Percentiles rank a stretch among this genome's conserved stretches.
phyloP scores from a whole-genome alignment of 2,113 vertebrate genomes.

The Elaphurus davidianus region DNA sequence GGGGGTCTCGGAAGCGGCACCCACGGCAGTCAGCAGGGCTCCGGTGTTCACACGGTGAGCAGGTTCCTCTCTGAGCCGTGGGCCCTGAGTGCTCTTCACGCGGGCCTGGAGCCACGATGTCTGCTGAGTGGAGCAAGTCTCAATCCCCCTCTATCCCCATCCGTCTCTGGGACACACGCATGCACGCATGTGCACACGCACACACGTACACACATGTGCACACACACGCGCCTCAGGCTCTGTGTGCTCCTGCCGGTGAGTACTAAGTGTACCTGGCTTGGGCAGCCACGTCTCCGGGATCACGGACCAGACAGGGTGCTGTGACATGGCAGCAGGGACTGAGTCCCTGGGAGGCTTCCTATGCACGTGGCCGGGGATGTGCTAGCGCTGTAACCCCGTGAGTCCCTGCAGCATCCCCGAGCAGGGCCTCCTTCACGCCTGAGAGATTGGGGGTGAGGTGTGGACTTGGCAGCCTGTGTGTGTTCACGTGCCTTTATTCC shows the following conservation, averaged over 20 bases:
- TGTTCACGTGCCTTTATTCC: neutral
- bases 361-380: rapidly evolving
- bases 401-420: neutral
- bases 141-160: neutral
- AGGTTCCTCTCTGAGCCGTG: neutral
- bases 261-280: no score
- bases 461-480: neutral
- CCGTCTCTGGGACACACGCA: neutral
- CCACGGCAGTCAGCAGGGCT: neutral
- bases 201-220: neutral
- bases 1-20: rapidly evolving
- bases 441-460: neutral
- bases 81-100: no score
- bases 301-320: neutral
- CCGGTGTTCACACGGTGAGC: rapidly evolving
- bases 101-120: rapidly evolving
- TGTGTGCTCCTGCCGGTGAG: no score
- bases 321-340: rapidly evolving
- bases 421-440: neutral
- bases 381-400: rapidly evolving
- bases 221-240: neutral
- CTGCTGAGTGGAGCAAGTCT: neutral
- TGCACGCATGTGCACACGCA: rapidly evolving
- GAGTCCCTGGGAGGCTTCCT: neutral
- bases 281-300: rapidly evolving